These are phyloP conservation scores for Galleria mellonella DNA, from an alignment of 1,140 invertebrate genomes.

Conservation along the genomic window DNA sequence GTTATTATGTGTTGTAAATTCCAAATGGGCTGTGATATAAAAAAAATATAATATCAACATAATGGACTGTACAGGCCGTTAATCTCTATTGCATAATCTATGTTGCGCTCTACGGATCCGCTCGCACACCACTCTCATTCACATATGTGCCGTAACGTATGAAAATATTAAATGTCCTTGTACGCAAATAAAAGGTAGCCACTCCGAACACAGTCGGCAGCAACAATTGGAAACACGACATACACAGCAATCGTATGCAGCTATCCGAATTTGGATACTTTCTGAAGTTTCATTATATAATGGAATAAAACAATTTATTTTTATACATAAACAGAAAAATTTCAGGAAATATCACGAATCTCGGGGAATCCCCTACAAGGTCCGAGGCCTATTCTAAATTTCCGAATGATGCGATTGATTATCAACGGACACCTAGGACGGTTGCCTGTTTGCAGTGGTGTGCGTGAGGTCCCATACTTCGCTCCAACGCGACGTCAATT, in stretches of 20 bases:
- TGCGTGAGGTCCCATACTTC: constrained; percentile 30
- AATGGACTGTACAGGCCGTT: constrained; percentile 79
- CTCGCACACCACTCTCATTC: background rate
- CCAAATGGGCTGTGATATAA: constrained; percentile 83
- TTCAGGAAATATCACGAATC: constrained; percentile 19
- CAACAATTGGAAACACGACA: too few relatives aligned
- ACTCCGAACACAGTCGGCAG: too few relatives aligned
- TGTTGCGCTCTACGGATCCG: constrained; percentile 37
- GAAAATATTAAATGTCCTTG: too few relatives aligned
- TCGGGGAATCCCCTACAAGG: background rate
- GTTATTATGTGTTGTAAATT: constrained; percentile 76
- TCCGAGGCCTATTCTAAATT: too few relatives aligned
- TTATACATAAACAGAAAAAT: constrained; percentile 20
- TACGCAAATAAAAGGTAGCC: too few relatives aligned
- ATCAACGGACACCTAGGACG: background rate
- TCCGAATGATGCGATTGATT: background rate
- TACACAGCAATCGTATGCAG: too few relatives aligned
- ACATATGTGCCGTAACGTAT: too few relatives aligned
- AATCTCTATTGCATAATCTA: constrained; percentile 64
- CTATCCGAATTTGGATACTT: constrained; percentile 14
- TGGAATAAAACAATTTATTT: constrained; percentile 25
- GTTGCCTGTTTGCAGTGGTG: background rate
- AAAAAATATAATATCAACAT: constrained; percentile 77
- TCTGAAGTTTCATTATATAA: constrained; percentile 20
- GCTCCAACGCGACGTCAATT: constrained; percentile 58